Evolutionary conservation across 1,140 invertebrate genomes (phyloP), one percentile per base, ranked within the genome.

Genomic region (Semibalanus balanoides): DNA sequence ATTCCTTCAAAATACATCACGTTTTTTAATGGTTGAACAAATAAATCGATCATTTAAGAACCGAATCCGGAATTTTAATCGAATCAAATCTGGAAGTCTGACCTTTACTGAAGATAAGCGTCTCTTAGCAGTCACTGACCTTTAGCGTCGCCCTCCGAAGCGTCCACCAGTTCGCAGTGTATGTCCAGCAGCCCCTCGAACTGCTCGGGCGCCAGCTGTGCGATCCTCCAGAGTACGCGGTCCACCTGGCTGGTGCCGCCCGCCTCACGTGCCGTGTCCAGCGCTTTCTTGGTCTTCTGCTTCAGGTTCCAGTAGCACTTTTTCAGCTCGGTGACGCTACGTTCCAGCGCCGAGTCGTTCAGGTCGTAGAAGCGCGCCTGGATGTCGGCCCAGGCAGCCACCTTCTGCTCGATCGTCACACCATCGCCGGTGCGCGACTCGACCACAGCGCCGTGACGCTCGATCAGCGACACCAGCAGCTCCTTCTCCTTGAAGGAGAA

Each of bases 221-320:
- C 70, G n/a, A 72, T 72, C 9, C 70, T 11, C 70, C 70, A 72
- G 25, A 72, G 70, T n/a, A 72, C 70, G 70, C 70, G 70, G 70
- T 72, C 70, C 3, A 72, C 28, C 11, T 11, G 9, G 70, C 7
- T 27, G 7, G 70, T 17, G 70, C 25, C 70, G 51, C 51, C 51
- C 70, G 70, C 70, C 28, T 72, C 70, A 0, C 70, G n/a, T 1
- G 7, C 70, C n/a, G 70, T n/a, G 11, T 72, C 70, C 70, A 72
- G 70, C 70, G 70, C 70, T 19, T 72, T 72, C 70, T 72, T 72
- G 11, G 70, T 72, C 70, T 72, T 72, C 70, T 72, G 70, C 29
- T 72, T 72, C 70, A 72, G 70, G 70, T 72, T 72, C 70, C 70
- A 72, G 70, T 72, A 72, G 70, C 70, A 72, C 29, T 72, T 72